Evolutionary conservation across 1,140 invertebrate species (phyloP).

Genomic region (Aphidius gifuensis): DNA sequence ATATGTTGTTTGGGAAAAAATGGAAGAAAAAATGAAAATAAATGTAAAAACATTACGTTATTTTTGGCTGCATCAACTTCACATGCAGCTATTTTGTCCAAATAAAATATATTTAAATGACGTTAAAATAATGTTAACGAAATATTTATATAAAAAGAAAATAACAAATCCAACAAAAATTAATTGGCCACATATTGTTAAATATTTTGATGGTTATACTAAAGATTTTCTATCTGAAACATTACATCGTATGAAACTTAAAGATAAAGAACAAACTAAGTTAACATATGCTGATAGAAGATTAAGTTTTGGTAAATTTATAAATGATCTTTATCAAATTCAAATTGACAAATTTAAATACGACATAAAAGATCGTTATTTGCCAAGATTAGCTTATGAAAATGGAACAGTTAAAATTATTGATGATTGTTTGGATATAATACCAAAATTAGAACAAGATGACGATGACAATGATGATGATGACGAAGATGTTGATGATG

Average conservation of each 20-base stretch:
- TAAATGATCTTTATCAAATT: constrained; percentile 31
- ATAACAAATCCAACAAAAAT: constrained; percentile 31
- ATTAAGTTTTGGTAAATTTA: constrained; percentile 29
- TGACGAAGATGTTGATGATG: neutral
- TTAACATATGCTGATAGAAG: constrained; percentile 6
- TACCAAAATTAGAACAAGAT: constrained; percentile 6
- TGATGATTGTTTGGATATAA: constrained; percentile 3
- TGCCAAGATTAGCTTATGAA: constrained; percentile 34
- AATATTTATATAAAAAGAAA: constrained; percentile 38
- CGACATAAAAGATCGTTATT: constrained; percentile 24
- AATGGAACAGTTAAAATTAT: constrained; percentile 27
- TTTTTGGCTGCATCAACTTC: constrained; percentile 41
- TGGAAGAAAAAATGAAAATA: constrained; percentile 37
- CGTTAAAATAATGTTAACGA: constrained; percentile 44
- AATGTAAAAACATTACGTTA: constrained; percentile 25
- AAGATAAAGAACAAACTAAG: constrained; percentile 1
- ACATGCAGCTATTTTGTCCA: constrained; percentile 42
- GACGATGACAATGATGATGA: neutral
- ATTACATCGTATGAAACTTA: constrained; percentile 20
- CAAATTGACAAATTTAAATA: constrained; percentile 30
- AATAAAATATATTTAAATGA: constrained; percentile 38
- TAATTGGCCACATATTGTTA: constrained; percentile 32
- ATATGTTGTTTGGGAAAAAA: constrained; percentile 36
- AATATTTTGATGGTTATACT: constrained; percentile 40
- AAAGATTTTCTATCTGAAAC: constrained; percentile 29